Percentiles rank a stretch among this genome's conserved stretches.
Conservation (phyloP, 2,888 invertebrate genomes). For the Eupithecia vulgata region DNA sequence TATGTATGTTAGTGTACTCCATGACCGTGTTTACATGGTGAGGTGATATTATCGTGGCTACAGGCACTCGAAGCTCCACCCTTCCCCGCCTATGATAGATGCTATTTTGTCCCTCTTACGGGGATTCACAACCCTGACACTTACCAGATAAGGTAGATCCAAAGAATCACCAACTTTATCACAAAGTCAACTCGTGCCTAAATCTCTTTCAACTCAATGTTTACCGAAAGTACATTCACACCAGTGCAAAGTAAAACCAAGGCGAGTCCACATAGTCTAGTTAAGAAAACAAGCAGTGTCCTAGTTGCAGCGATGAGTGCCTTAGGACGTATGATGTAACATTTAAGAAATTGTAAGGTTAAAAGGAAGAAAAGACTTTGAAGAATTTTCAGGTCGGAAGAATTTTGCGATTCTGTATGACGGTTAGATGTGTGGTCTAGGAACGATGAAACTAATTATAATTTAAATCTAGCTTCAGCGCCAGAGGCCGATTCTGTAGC, state of each 20-base stretch:
- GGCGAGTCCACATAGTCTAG: slow-evolving; percentile 38
- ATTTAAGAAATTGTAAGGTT: slow-evolving; percentile 24
- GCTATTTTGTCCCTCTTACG: background rate
- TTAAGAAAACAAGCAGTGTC: slow-evolving; percentile 27
- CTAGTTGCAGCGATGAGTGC: slow-evolving; percentile 18
- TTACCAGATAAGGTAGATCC: background rate
- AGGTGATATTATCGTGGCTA: too few relatives aligned
- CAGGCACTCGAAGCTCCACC: background rate
- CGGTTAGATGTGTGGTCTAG: background rate
- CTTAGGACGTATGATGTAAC: slow-evolving; percentile 25
- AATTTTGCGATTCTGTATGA: background rate
- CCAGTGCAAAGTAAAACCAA: slow-evolving; percentile 31
- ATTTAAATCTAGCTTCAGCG: background rate
- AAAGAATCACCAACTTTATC: slow-evolving; percentile 10
- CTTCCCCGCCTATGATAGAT: background rate
- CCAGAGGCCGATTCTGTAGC: background rate
- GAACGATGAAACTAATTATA: background rate
- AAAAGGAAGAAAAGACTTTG: background rate
- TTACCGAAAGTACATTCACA: slow-evolving; percentile 27
- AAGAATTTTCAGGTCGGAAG: slow-evolving; percentile 3
- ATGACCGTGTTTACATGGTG: too few relatives aligned
- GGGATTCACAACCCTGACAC: background rate
- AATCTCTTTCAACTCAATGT: slow-evolving; percentile 24
- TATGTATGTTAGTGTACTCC: too few relatives aligned
- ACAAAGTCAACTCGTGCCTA: slow-evolving; percentile 10